Evolutionary conservation across 1,140 invertebrate genomes (phyloP).

Genomic region (Anagrus nilaparvatae): DNA sequence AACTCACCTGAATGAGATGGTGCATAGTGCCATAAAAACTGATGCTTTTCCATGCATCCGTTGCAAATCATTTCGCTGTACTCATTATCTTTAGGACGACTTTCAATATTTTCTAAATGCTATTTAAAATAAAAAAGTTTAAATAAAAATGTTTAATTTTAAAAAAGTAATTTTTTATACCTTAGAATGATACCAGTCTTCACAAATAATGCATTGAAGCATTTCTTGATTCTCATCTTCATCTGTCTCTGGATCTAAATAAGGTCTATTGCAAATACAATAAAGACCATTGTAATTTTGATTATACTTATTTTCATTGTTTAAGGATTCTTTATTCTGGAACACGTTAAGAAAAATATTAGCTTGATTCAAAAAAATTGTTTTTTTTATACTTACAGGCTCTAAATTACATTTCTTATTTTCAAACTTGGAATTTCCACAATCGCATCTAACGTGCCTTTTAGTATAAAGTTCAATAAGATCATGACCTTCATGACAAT

Average conservation of each 20-base stretch:
- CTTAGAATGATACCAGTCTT: slow-evolving; percentile 92
- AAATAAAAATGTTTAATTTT: slow-evolving; percentile 3
- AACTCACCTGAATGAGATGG: slow-evolving; percentile 31
- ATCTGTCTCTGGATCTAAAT: slow-evolving; percentile 89
- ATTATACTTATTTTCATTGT: slow-evolving; percentile 78
- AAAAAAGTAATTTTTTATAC: slow-evolving; percentile 27
- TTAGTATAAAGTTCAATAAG: slow-evolving; percentile 96
- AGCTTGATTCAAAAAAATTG: neutral
- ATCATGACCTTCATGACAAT: slow-evolving; percentile 94
- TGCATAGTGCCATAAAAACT: slow-evolving; percentile 67
- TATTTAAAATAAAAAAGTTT: slow-evolving; percentile 25
- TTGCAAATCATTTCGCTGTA: slow-evolving; percentile 75
- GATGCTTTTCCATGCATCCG: slow-evolving; percentile 59
- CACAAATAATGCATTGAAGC: slow-evolving; percentile 94
- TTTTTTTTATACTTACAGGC: slow-evolving; percentile 40
- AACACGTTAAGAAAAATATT: neutral
- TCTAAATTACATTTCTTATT: slow-evolving; percentile 62
- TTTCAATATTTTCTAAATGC: slow-evolving; percentile 57
- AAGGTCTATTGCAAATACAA: slow-evolving; percentile 87
- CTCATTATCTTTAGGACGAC: slow-evolving; percentile 46
- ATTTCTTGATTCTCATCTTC: slow-evolving; percentile 75
- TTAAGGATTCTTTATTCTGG: slow-evolving; percentile 49
- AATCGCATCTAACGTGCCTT: slow-evolving; percentile 92
- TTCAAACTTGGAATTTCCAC: slow-evolving; percentile 82
- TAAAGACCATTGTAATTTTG: slow-evolving; percentile 93